Conservation (phyloP, 2,888 invertebrate genomes). For the Cyaniris semiargus region DNA sequence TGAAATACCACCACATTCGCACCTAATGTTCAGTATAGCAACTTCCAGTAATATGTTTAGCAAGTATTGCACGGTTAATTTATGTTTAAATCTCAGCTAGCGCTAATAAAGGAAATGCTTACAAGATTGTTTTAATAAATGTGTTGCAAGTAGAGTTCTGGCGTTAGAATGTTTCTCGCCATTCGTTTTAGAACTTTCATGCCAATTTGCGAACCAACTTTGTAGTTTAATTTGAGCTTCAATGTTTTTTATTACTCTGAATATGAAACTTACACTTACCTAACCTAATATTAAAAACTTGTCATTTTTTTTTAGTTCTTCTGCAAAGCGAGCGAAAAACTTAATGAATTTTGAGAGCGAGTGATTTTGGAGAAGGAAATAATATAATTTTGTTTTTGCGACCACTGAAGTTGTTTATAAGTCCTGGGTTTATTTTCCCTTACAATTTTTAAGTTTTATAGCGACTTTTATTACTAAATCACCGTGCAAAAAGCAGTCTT, state of each 20-base stretch:
- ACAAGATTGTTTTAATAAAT: constrained; percentile 9
- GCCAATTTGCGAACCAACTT: background rate
- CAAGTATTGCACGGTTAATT: constrained; percentile 5
- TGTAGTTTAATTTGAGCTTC: too few species aligned
- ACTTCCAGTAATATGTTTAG: background rate
- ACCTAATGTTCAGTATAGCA: constrained; percentile 2
- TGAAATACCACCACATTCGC: constrained; percentile 9
- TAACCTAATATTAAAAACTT: too few species aligned
- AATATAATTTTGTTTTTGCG: background rate
- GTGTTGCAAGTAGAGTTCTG: background rate
- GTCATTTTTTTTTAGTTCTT: too few species aligned
- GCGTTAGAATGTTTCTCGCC: background rate
- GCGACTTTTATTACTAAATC: background rate
- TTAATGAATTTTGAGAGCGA: too few species aligned
- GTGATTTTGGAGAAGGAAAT: too few species aligned
- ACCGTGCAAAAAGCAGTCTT: background rate
- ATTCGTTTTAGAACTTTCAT: background rate
- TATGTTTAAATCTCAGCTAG: constrained; percentile 2
- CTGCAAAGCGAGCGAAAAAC: too few species aligned
- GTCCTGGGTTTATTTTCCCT: background rate
- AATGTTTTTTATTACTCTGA: too few species aligned
- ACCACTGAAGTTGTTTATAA: background rate
- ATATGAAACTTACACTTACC: too few species aligned
- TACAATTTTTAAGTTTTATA: background rate
- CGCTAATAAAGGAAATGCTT: constrained; percentile 16